A percentile compares a stretch with the other conserved stretches of the same genome.
phyloP scores from a whole-genome alignment of 2,888 invertebrate genomes.

The Agapostemon virescens region DNA sequence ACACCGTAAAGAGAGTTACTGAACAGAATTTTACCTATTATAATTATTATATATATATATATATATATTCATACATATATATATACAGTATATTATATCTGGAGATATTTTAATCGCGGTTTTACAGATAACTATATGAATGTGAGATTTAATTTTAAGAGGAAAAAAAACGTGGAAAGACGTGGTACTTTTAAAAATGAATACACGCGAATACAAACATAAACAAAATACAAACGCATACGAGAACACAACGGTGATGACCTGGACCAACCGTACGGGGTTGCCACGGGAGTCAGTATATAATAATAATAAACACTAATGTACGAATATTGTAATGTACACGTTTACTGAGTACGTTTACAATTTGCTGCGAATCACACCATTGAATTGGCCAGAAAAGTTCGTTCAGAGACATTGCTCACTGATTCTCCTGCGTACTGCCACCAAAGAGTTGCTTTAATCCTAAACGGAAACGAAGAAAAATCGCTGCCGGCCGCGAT shows the following conservation, averaged over 20 bases:
- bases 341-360: constrained; percentile 77
- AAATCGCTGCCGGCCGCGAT: constrained; percentile 50
- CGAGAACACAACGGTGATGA: constrained; percentile 46
- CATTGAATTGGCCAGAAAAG: constrained; percentile 25
- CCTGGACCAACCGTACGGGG: constrained; percentile 24
- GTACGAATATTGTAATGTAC: constrained; percentile 52
- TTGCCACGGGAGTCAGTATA: constrained; percentile 34
- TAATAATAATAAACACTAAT: constrained; percentile 39
- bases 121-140: constrained; percentile 76
- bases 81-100: constrained; percentile 68
- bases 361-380: constrained; percentile 29
- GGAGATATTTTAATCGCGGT: constrained; percentile 78
- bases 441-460: constrained; percentile 53
- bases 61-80: constrained; percentile 53
- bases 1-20: constrained; percentile 66
- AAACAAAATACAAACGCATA: neutral
- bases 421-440: constrained; percentile 54
- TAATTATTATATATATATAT: constrained; percentile 66
- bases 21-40: constrained; percentile 75
- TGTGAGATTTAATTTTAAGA: constrained; percentile 75
- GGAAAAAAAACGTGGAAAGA: constrained; percentile 1
- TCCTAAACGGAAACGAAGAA: neutral
- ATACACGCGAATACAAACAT: constrained; percentile 24
- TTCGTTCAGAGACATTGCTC: constrained; percentile 37
- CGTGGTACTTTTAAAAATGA: constrained; percentile 60